phyloP scores from a whole-genome alignment of 2,113 vertebrate genomes.

The Hyaena hyaena region DNA sequence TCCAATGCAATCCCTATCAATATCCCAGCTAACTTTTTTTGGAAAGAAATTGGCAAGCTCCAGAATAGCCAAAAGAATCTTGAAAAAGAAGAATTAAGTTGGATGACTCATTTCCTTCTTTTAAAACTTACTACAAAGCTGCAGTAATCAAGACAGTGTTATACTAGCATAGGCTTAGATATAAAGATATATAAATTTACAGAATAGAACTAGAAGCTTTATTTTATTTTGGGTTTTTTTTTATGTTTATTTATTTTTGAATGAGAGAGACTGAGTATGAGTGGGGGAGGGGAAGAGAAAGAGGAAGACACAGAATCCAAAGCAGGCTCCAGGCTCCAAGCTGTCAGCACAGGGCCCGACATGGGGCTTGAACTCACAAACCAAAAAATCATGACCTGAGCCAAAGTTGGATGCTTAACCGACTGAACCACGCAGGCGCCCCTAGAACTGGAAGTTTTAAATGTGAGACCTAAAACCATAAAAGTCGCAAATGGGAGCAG shows the following conservation, averaged over 20 bases:
- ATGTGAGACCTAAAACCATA: neutral
- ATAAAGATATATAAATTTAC: neutral
- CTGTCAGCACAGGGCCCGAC: too few species aligned
- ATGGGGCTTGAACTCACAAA: too few species aligned
- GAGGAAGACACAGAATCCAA: too few species aligned
- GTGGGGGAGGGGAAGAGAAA: too few species aligned
- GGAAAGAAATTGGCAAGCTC: neutral
- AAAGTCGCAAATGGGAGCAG: neutral
- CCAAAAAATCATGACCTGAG: too few species aligned
- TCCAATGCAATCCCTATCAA: neutral
- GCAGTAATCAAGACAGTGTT: neutral
- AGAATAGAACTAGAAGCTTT: neutral
- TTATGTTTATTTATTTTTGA: too few species aligned
- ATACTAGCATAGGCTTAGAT: neutral
- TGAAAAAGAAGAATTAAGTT: neutral
- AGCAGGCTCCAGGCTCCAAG: too few species aligned
- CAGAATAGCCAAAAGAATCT: constrained; percentile 31
- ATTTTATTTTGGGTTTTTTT: too few species aligned
- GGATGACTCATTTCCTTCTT: neutral
- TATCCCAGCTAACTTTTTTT: neutral
- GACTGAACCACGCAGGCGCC: too few species aligned
- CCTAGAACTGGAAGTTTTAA: neutral
- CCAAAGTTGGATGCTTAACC: too few species aligned
- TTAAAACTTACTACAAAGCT: neutral
- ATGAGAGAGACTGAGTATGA: too few species aligned